Conservation (phyloP, 2,797 vertebrate species). For the Typhlichthys eigenmanni region DNA sequence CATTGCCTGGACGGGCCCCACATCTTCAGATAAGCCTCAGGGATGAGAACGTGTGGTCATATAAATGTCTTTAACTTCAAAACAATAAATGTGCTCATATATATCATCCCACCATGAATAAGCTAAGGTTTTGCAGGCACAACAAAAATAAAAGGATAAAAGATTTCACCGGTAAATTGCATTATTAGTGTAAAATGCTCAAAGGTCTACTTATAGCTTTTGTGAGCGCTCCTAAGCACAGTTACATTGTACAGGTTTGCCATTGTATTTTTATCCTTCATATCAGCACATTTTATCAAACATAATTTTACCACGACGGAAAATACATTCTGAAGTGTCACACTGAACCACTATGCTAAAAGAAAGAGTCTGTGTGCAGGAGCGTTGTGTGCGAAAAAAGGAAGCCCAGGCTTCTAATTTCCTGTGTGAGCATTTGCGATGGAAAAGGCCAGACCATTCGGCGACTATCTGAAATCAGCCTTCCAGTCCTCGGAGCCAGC, state of each 20-base stretch:
- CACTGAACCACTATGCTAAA: slow-evolving; percentile 38
- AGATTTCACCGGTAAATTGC: slow-evolving; percentile 15
- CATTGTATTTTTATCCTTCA: too few relatives aligned
- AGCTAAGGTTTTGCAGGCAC: slow-evolving; percentile 15
- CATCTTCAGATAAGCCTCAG: slow-evolving; percentile 47
- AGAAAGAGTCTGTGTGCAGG: slow-evolving; percentile 54
- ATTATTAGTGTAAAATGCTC: too few relatives aligned
- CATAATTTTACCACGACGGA: not conserved
- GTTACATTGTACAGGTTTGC: too few relatives aligned
- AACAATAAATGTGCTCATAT: slow-evolving; percentile 63
- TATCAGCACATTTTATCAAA: slow-evolving; percentile 47
- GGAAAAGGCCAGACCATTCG: slow-evolving; percentile 64
- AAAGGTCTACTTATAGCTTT: too few relatives aligned
- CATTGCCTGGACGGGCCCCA: slow-evolving; percentile 59
- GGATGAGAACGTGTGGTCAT: slow-evolving; percentile 60
- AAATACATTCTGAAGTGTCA: slow-evolving; percentile 47
- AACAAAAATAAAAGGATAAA: slow-evolving; percentile 6
- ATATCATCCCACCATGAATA: slow-evolving; percentile 56
- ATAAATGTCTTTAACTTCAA: slow-evolving; percentile 57
- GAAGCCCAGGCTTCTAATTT: slow-evolving; percentile 78
- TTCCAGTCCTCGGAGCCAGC: slow-evolving; percentile 71
- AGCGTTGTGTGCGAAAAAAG: slow-evolving; percentile 71
- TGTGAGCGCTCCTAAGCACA: too few relatives aligned
- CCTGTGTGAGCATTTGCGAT: slow-evolving; percentile 74
- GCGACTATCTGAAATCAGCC: slow-evolving; percentile 75